Conservation (phyloP, 2,113 vertebrate genomes). For the Papio anubis region DNA sequence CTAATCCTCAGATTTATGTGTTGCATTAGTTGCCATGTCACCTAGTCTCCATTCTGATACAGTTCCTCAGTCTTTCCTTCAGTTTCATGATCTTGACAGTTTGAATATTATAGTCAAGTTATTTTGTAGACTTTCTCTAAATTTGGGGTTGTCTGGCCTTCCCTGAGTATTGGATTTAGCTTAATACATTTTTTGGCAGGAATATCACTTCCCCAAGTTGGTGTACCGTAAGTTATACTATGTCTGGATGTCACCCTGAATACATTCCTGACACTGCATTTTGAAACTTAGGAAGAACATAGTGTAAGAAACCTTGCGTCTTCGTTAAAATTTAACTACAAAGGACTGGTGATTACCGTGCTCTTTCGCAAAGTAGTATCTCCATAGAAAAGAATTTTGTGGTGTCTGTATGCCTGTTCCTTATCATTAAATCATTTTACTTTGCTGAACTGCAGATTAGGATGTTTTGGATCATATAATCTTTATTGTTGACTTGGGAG, state of each 20-base stretch:
- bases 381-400: constrained; percentile 18
- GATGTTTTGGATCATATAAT: background rate
- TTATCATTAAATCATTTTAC: constrained; percentile 2
- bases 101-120: background rate
- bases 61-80: background rate
- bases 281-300: constrained; percentile 49
- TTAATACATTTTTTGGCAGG: constrained; percentile 11
- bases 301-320: background rate
- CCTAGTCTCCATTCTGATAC: background rate
- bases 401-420: background rate
- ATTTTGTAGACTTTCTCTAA: constrained; percentile 1
- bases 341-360: background rate
- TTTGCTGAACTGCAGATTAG: background rate
- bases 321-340: constrained; percentile 54
- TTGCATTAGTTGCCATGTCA: background rate
- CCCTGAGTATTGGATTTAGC: background rate
- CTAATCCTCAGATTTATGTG: background rate
- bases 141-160: constrained; percentile 37
- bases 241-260: constrained; percentile 28
- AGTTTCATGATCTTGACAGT: background rate
- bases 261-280: background rate
- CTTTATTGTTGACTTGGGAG: background rate
- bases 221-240: background rate
- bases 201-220: background rate
- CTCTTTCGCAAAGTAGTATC: constrained; percentile 22